These are phyloP conservation scores for Ditylenchus dipsaci DNA, from an alignment of 1,140 invertebrate genomes.

Conservation along the genomic window DNA sequence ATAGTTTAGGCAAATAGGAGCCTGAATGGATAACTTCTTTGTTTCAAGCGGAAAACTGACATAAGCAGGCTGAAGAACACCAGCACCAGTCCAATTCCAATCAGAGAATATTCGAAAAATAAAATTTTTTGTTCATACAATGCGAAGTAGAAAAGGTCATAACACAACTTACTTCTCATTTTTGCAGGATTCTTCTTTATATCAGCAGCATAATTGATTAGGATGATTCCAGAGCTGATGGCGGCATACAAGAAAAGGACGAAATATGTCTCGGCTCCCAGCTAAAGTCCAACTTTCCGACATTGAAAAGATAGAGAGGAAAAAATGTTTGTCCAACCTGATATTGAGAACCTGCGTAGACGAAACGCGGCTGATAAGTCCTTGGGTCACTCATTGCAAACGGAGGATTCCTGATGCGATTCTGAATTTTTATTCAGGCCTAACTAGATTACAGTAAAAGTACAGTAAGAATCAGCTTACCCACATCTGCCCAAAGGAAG, in stretches of 20 bases:
- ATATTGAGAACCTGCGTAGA: conserved; percentile 66
- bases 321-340: conserved; percentile 13
- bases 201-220: conserved; percentile 82
- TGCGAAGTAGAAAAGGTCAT: too few relatives aligned
- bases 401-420: conserved; percentile 92
- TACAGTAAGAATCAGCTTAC: neutral
- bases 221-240: conserved; percentile 85
- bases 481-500: neutral
- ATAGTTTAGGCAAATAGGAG: conserved; percentile 67
- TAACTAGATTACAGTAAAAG: conserved; percentile 82
- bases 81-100: conserved; percentile 79
- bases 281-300: conserved; percentile 72
- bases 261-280: conserved; percentile 94
- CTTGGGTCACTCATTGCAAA: conserved; percentile 62
- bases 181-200: conserved; percentile 70
- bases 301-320: neutral
- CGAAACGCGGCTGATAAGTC: conserved; percentile 59
- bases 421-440: conserved; percentile 99
- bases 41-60: conserved; percentile 94
- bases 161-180: conserved; percentile 62
- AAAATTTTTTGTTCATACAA: too few relatives aligned
- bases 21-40: conserved; percentile 63
- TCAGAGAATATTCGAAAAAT: conserved; percentile 71
- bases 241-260: conserved; percentile 89
- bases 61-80: conserved; percentile 91